Evolutionary conservation across 2,888 invertebrate genomes (phyloP).

Genomic region (Keiferia lycopersicella): DNA sequence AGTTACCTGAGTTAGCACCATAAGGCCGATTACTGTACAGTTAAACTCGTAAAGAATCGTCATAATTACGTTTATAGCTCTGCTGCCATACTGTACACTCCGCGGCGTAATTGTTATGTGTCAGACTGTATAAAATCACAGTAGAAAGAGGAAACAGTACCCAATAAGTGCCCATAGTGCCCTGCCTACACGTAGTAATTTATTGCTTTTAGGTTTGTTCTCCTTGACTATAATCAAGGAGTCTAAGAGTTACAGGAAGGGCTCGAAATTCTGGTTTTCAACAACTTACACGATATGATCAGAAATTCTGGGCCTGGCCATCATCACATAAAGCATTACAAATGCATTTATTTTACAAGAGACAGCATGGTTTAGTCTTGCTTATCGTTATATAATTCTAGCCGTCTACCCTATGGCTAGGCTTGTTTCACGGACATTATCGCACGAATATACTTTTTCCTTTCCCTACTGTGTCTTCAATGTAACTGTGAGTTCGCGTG

Average conservation of each 20-base stretch:
- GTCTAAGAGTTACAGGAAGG: too few species aligned
- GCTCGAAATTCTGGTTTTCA: too few species aligned
- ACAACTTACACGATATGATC: too few species aligned
- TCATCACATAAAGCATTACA: too few species aligned
- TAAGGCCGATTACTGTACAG: constrained; percentile 2
- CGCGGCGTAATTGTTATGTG: constrained; percentile 11
- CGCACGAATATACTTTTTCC: neutral
- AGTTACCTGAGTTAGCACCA: neutral
- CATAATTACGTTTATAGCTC: constrained; percentile 16
- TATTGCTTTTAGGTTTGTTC: neutral
- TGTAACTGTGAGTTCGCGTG: constrained; percentile 1
- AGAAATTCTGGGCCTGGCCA: too few species aligned
- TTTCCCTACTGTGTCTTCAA: neutral
- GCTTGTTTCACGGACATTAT: neutral
- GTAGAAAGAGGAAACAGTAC: neutral
- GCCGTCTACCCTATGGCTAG: too few species aligned
- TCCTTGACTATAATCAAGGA: too few species aligned
- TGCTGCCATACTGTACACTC: constrained; percentile 11
- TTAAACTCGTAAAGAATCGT: neutral
- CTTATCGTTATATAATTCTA: too few species aligned
- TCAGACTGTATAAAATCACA: neutral
- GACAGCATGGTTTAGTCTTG: too few species aligned
- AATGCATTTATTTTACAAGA: too few species aligned
- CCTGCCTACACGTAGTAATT: neutral
- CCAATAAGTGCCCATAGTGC: neutral